Conservation (phyloP, 2,113 vertebrate species). For the Apeltes quadracus region DNA sequence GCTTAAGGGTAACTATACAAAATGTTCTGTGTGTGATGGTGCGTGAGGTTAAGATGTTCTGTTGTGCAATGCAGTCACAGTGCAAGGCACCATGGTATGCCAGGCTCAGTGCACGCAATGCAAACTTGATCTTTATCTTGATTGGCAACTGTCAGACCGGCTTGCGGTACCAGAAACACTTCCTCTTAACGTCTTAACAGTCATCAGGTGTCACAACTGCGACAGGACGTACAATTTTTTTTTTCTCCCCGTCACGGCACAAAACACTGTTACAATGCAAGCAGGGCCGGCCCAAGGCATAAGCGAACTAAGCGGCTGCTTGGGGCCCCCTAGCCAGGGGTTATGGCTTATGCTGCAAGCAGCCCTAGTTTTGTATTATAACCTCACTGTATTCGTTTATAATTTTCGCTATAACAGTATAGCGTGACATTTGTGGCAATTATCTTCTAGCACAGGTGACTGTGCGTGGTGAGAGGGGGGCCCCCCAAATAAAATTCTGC, state of each 20-base stretch:
- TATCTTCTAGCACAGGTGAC: no score
- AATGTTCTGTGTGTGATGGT: not conserved
- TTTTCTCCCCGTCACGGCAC: not conserved
- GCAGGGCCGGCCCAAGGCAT: no score
- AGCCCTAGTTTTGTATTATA: no score
- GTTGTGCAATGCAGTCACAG: not conserved
- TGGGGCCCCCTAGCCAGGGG: no score
- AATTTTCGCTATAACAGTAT: no score
- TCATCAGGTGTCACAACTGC: slow-evolving; percentile 38
- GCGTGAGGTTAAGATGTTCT: not conserved
- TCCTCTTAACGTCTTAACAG: slow-evolving; percentile 66
- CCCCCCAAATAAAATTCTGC: no score
- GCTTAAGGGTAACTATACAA: slow-evolving; percentile 79
- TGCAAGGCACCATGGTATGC: not conserved
- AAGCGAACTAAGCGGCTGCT: no score
- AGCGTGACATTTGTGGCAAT: no score
- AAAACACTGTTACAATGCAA: not conserved
- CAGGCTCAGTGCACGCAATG: not conserved
- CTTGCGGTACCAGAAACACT: slow-evolving; percentile 52
- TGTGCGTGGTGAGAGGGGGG: no score
- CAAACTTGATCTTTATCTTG: slow-evolving; percentile 49
- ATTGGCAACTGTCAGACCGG: slow-evolving; percentile 30
- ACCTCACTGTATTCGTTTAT: no score
- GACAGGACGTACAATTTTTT: slow-evolving; percentile 2
- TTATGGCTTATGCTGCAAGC: no score